Percentiles rank a stretch among this genome's conserved stretches.
phyloP scores from a whole-genome alignment of 1,140 invertebrate species.

The Calliphora vicina region DNA sequence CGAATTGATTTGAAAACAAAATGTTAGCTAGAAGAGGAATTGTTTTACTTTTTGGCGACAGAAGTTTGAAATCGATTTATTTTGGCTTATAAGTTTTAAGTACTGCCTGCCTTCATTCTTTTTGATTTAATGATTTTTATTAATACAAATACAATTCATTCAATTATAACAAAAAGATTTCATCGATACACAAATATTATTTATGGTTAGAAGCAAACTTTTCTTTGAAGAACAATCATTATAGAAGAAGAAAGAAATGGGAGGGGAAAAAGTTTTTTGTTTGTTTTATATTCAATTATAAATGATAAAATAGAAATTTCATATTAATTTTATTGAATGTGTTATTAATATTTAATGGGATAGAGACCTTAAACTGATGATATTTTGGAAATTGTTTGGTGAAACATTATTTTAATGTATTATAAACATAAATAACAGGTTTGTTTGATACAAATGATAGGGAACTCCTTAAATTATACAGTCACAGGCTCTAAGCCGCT shows the following conservation, averaged over 20 bases:
- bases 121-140: conserved; percentile 14
- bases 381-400: too few species aligned
- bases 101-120: neutral
- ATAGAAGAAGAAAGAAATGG: too few species aligned
- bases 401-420: too few species aligned
- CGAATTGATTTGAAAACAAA: neutral
- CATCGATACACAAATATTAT: neutral
- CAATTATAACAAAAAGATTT: neutral
- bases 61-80: conserved; percentile 6
- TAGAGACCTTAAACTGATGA: too few species aligned
- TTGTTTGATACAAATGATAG: too few species aligned
- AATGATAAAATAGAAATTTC: neutral
- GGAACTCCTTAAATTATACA: too few species aligned
- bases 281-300: neutral
- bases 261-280: neutral
- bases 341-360: too few species aligned
- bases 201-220: neutral
- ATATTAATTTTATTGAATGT: neutral
- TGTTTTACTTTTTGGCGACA: neutral
- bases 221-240: too few species aligned
- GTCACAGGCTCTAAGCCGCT: too few species aligned
- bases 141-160: neutral
- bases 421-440: too few species aligned
- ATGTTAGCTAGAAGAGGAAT: neutral
- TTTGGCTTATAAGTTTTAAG: neutral